Percentiles rank a stretch among this genome's conserved stretches.
Conservation (phyloP, 2,888 invertebrate species). For the Phytoseiulus persimilis region DNA sequence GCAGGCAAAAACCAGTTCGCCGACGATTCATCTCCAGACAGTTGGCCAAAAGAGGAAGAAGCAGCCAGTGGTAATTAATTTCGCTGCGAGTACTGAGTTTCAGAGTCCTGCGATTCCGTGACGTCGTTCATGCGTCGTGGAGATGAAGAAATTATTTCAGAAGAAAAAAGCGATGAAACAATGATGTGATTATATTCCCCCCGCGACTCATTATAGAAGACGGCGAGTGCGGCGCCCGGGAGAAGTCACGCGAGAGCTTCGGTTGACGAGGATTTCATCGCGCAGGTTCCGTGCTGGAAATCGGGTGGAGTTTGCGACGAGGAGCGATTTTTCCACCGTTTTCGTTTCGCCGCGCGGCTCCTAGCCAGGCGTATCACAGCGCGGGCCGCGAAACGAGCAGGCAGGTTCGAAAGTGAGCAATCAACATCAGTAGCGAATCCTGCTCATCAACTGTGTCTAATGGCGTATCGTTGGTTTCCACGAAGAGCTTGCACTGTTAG, state of each 20-base stretch:
- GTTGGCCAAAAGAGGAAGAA: neutral
- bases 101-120: neutral
- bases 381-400: neutral
- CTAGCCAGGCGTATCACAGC: neutral
- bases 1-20: neutral
- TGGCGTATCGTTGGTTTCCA: conserved; percentile 28
- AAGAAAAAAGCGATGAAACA: neutral
- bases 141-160: neutral
- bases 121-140: neutral
- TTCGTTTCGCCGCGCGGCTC: no score
- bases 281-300: no score
- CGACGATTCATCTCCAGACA: neutral
- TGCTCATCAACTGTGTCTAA: conserved; percentile 36
- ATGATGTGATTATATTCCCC: neutral
- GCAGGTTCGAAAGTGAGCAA: neutral
- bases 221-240: no score
- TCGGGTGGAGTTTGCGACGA: no score
- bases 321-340: no score
- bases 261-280: no score
- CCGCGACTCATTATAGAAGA: neutral
- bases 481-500: conserved; percentile 11
- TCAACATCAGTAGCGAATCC: conserved; percentile 10
- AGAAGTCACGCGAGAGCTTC: no score
- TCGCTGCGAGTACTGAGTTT: neutral
- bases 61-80: neutral